Evolutionary conservation across 2,113 vertebrate genomes (phyloP).

Genomic region (Actenoides hombroni): DNA sequence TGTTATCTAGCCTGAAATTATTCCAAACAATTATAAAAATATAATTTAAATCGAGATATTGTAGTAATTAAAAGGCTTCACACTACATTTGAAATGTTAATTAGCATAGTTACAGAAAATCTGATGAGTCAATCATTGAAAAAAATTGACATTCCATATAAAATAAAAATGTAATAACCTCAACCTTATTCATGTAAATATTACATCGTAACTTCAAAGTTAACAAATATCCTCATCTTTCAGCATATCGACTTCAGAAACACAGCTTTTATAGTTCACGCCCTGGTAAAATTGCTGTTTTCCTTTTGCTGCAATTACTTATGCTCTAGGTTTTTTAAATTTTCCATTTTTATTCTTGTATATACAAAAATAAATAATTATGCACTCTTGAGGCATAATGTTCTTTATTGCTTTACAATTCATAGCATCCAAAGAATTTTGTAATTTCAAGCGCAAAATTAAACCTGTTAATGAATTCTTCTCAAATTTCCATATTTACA

Average conservation of each 20-base stretch:
- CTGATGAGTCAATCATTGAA: background rate
- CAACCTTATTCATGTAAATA: background rate
- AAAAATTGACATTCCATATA: background rate
- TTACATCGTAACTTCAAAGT: background rate
- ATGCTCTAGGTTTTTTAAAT: background rate
- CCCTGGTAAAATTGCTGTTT: background rate
- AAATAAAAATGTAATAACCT: background rate
- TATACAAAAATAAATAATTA: background rate
- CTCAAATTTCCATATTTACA: background rate
- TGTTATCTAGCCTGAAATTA: background rate
- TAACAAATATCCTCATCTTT: background rate
- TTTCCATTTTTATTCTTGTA: background rate
- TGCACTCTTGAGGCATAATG: fast-evolving
- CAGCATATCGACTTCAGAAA: background rate
- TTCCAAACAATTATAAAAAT: background rate
- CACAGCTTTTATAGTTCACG: background rate
- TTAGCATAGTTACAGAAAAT: background rate
- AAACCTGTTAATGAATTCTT: background rate
- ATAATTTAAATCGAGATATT: background rate
- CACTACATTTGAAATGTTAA: background rate
- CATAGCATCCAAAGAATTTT: background rate
- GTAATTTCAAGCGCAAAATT: background rate
- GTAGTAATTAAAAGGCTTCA: background rate
- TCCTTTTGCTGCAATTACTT: background rate
- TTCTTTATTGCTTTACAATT: background rate